Evolutionary conservation across 2,797 vertebrate species (phyloP).

Genomic region (Urosaurus nigricauda): DNA sequence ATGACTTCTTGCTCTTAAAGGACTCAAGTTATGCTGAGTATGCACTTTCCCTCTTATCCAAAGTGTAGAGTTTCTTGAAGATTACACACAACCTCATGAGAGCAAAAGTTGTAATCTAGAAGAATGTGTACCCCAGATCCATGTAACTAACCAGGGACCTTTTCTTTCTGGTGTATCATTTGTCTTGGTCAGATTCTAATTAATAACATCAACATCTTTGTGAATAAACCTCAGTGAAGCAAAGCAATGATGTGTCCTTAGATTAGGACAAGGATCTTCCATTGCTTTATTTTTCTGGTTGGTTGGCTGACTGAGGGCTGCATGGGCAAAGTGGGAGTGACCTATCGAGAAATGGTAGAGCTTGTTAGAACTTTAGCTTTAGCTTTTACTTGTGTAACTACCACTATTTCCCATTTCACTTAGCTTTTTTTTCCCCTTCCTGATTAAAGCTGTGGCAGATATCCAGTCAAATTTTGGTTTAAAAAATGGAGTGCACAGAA

Average conservation of each 20-base stretch:
- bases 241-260: not conserved
- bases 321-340: no score
- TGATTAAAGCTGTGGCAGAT: no score
- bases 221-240: not conserved
- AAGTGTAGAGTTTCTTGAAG: not conserved
- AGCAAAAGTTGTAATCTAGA: not conserved
- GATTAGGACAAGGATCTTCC: not conserved
- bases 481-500: no score
- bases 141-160: not conserved
- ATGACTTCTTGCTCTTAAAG: not conserved
- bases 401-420: no score
- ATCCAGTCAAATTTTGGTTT: no score
- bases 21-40: not conserved
- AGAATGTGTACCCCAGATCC: no score
- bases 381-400: no score
- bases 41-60: slow-evolving; percentile 21
- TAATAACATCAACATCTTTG: not conserved
- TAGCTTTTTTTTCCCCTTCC: no score
- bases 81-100: not conserved
- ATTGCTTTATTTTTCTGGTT: no score
- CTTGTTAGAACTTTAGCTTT: no score
- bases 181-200: not conserved
- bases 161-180: not conserved
- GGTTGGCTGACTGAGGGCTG: no score
- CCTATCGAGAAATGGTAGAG: no score